Base-by-base conservation (phyloP, 2,888 invertebrate species). In the Petrolisthes manimaculis region DNA sequence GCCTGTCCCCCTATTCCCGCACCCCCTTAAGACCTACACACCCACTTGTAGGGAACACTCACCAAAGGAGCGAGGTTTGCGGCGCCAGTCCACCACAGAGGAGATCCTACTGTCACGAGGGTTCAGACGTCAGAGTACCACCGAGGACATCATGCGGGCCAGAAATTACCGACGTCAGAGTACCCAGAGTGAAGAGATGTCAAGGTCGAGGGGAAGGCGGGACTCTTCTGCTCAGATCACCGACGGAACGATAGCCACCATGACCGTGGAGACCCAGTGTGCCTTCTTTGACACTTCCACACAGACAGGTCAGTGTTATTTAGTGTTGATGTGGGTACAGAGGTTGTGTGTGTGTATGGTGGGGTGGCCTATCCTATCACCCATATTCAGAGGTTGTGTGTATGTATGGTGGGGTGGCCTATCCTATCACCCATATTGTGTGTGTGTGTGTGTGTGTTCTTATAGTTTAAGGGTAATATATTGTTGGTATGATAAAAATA, bases 111-210 rank as follows among this genome's bases (percentile, higher is more conserved):
- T 97, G 92, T 97, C 97, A 0, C 95, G 97, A 86, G 97, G 97
- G 3, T 97, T 97, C 93, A 95, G 97, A 0, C 94, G 97, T 18
- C 97, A 97, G 92, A 97, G 97, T 4, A 97, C 97, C 9, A 97
- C 97, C 0, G 97, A 97, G 92, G 97, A 97, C 93, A 97, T 97
- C 96, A 97, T 97, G 90, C 95, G 97, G 12, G 97, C 97, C 92
- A 94, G 97, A 61, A 97, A 97, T 93, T 97, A 97, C 92, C 95
- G 97, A n/a, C 95, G 97, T 24, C 97, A 97, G 93, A 96, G 96
- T 92, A 97, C 97, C 0, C 97, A 97, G 93, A 97, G 97, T 92
- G 97, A 97, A 92, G 97, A 97, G 92, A 90, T 92, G 92, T 92
- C 93, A 37, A 92, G 93, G 78, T 95, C 92, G 90, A 94, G 96